Percentiles rank a stretch among this genome's conserved stretches.
These are phyloP conservation scores for Cossypha niveicapilla DNA, from an alignment of 2,797 vertebrate genomes.

Conservation along the genomic window DNA sequence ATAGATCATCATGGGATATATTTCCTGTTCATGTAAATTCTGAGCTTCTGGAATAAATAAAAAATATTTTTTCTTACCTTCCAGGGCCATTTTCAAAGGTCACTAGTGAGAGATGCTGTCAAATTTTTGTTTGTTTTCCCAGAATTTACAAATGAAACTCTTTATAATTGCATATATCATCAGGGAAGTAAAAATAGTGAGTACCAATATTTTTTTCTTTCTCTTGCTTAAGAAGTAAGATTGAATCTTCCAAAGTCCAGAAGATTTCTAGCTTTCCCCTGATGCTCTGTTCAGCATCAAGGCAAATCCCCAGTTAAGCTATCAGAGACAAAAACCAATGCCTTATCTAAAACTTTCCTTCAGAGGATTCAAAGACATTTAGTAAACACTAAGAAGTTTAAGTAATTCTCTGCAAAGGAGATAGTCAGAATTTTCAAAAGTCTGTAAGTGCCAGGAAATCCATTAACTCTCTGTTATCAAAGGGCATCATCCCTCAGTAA, in stretches of 20 bases:
- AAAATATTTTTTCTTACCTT: neutral
- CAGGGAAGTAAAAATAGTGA: neutral
- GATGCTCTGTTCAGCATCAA: slow-evolving; percentile 24
- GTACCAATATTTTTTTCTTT: neutral
- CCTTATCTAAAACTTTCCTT: slow-evolving; percentile 27
- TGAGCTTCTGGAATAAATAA: slow-evolving; percentile 11
- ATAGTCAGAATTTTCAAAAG: slow-evolving; percentile 24
- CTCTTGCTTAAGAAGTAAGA: neutral
- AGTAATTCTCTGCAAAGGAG: slow-evolving; percentile 26
- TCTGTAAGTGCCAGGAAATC: slow-evolving; percentile 2
- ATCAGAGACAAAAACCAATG: neutral
- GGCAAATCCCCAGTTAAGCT: slow-evolving; percentile 16
- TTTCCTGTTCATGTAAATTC: slow-evolving; percentile 45
- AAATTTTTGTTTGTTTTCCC: neutral
- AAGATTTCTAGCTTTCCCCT: neutral
- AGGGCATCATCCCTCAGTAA: neutral
- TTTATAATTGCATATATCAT: neutral
- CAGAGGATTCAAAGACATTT: neutral
- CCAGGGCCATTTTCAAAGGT: neutral
- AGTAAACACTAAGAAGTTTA: neutral
- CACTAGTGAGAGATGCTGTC: neutral
- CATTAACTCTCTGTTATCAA: slow-evolving; percentile 21
- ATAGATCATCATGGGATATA: neutral
- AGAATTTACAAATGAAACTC: neutral
- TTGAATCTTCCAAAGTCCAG: neutral